phyloP scores from a whole-genome alignment of 2,113 vertebrate genomes.

The Cinclus cinclus region DNA sequence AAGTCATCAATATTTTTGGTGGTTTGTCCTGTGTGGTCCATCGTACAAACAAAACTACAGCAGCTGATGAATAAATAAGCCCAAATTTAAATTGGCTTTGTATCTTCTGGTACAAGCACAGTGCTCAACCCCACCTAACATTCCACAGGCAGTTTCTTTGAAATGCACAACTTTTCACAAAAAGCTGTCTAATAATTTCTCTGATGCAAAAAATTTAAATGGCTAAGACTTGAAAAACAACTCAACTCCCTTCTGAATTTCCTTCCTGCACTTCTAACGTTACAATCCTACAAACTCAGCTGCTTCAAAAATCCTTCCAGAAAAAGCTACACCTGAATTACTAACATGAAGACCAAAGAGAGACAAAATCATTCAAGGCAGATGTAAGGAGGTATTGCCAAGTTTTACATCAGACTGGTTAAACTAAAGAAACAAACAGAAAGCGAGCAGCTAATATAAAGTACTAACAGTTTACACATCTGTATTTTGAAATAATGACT shows the following conservation, averaged over 20 bases:
- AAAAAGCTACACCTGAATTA: background rate
- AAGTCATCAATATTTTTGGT: background rate
- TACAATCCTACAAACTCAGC: background rate
- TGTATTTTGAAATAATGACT: background rate
- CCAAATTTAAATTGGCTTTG: background rate
- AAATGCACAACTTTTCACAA: background rate
- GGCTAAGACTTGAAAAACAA: background rate
- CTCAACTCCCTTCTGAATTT: background rate
- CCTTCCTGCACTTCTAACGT: background rate
- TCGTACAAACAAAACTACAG: background rate
- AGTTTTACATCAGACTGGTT: background rate
- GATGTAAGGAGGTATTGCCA: background rate
- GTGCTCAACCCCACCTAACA: background rate
- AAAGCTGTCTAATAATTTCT: background rate
- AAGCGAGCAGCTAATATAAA: background rate
- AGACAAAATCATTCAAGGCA: background rate
- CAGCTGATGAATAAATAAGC: background rate
- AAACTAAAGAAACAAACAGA: background rate
- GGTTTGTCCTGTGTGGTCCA: background rate
- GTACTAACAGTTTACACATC: background rate
- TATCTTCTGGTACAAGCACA: background rate
- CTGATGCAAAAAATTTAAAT: background rate
- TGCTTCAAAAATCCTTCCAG: background rate
- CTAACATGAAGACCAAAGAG: background rate
- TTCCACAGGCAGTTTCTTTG: background rate